Percentiles rank a stretch among this genome's conserved stretches.
phyloP scores from a whole-genome alignment of 2,113 vertebrate species.

The cat (Felis catus) region DNA sequence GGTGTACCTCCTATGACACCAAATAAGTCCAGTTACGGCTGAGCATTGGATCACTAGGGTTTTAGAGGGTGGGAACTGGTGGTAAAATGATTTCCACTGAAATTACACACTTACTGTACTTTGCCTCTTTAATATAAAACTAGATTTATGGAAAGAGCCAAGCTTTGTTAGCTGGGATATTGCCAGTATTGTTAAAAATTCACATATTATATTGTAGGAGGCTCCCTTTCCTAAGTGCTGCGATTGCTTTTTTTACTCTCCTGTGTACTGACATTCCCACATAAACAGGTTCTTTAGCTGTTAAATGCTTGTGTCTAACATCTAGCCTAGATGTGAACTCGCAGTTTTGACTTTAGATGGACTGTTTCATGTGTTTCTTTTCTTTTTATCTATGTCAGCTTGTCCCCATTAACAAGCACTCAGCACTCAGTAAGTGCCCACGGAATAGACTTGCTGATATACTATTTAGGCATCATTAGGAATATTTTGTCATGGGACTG shows the following conservation, averaged over 20 bases:
- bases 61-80: not conserved
- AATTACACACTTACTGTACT: not conserved
- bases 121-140: not conserved
- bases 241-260: not conserved
- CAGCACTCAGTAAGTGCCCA: not conserved
- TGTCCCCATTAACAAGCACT: not conserved
- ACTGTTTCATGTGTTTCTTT: not conserved
- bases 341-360: not conserved
- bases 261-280: not conserved
- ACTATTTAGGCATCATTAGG: not conserved
- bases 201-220: not conserved
- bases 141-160: not conserved
- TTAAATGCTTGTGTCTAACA: not conserved
- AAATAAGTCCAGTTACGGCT: not conserved
- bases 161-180: not conserved
- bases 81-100: not conserved
- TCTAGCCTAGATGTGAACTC: not conserved
- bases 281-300: not conserved
- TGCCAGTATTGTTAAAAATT: conserved; percentile 3
- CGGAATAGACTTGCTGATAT: not conserved
- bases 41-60: not conserved
- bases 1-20: not conserved
- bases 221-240: accelerated
- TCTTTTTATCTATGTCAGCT: not conserved
- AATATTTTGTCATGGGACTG: not conserved